Conservation (phyloP, 2,888 invertebrate genomes). For the Panorpa germanica region DNA sequence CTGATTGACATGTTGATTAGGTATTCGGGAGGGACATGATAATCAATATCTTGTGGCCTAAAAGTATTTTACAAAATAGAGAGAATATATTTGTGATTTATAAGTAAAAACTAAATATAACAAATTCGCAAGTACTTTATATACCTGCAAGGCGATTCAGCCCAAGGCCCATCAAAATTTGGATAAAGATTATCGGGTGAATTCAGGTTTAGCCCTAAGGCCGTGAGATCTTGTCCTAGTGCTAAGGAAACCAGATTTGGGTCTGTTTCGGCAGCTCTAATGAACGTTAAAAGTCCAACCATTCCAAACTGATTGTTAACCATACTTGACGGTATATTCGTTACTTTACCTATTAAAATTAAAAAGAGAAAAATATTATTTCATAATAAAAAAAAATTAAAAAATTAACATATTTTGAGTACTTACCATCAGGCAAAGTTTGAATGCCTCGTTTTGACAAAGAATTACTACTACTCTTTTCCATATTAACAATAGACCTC, state of each 20-base stretch:
- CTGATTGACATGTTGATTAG: slow-evolving; percentile 92
- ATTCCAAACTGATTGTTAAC: slow-evolving; percentile 99
- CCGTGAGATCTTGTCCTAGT: slow-evolving; percentile 94
- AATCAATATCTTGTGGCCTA: slow-evolving; percentile 96
- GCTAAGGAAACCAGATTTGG: slow-evolving; percentile 92
- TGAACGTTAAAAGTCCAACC: slow-evolving; percentile 94
- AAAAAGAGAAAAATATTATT: slow-evolving; percentile 4
- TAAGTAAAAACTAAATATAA: background rate
- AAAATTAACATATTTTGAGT: slow-evolving; percentile 6
- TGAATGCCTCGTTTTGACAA: slow-evolving; percentile 71
- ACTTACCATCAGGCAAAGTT: slow-evolving; percentile 78
- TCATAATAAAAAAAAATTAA: slow-evolving; percentile 8
- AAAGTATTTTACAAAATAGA: slow-evolving; percentile 13
- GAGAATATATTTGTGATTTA: background rate
- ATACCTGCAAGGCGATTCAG: slow-evolving; percentile 79
- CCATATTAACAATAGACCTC: slow-evolving; percentile 6
- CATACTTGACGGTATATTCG: slow-evolving; percentile 97
- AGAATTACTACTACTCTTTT: slow-evolving; percentile 21
- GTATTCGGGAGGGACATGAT: slow-evolving; percentile 96
- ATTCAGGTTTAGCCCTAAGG: slow-evolving; percentile 94
- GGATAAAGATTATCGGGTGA: slow-evolving; percentile 96
- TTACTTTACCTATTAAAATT: slow-evolving; percentile 65
- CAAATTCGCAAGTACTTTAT: background rate
- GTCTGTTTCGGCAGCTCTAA: slow-evolving; percentile 93
- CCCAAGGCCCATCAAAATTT: slow-evolving; percentile 98